Evolutionary conservation across 2,888 invertebrate species (phyloP).

Genomic region (Morinoia aosen): DNA sequence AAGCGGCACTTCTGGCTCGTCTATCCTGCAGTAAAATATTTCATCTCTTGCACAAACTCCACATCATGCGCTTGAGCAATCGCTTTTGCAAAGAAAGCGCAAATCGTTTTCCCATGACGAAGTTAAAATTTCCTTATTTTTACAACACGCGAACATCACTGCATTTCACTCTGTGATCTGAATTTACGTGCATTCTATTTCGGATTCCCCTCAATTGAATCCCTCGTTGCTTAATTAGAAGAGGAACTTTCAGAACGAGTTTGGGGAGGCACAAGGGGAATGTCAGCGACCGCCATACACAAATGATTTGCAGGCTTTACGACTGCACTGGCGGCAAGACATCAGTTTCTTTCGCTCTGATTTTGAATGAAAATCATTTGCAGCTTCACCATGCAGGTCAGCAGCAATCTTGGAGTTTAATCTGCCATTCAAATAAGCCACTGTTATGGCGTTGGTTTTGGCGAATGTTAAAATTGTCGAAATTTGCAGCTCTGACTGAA

Average conservation of each 20-base stretch:
- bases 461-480: no score
- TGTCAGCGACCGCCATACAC: neutral
- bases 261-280: neutral
- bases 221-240: neutral
- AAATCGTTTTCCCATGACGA: neutral
- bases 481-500: no score
- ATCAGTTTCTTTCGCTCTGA: no score
- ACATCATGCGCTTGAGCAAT: neutral
- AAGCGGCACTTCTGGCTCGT: neutral
- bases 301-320: neutral
- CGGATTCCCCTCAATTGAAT: neutral
- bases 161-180: neutral
- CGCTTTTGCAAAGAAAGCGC: neutral
- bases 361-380: neutral
- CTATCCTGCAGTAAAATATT: neutral
- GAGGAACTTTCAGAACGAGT: conserved; percentile 2
- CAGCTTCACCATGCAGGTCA: neutral
- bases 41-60: no score
- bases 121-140: neutral
- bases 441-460: no score
- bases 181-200: neutral
- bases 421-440: no score
- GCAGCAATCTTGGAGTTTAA: no score
- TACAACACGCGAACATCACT: neutral
- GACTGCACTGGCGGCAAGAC: neutral